Base-by-base conservation (phyloP, 1,140 invertebrate genomes). In the Hesperophylax magnus region DNA sequence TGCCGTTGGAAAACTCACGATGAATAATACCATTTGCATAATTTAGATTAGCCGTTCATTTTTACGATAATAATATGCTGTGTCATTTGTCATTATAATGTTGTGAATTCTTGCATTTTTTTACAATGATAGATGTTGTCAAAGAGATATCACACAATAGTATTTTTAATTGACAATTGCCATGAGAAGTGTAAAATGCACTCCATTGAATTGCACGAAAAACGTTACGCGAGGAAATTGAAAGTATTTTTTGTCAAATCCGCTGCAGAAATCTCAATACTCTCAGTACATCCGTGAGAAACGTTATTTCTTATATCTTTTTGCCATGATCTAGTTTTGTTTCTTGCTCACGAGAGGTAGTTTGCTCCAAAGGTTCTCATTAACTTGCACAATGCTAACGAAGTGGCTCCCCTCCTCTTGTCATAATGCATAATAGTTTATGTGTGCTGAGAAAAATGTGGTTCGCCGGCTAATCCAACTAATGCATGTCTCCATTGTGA, bases 251-350 rank as follows among this genome's bases (percentile, higher is more conserved):
- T 79, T 79, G 69, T 61, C 78, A 79, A 63, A 75, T 56, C 72
- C 52, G 60, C 14, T 67, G 63, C 31, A 78, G 24, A 22, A 53
- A 78, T 67, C 60, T 78, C 77, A 39, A 78, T 78, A 65, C 63
- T 47, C 22, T 58, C 58, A 22, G 17, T 39, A 63, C 79, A 58
- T 77, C 81, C 82, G 82, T 83, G 82, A 63, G 82, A 83, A 83
- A 22, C 24, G n/a, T 39, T 20, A 56, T 77, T 77, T 81, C 75
- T 81, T 81, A 54, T 67, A 81, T 81, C 75, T 81, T 81, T 81
- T 81, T 78, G 76, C 76, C 58, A 65, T 71, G 67, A 78, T 81
- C 80, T 61, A 31, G 52, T 79, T 79, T 34, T 56, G 17, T 39
- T 74, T 74, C 71, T 78, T 53, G 75, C 22, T 67, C 63, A 22